Evolutionary conservation across 1,140 invertebrate species (phyloP).

Genomic region (Acromyrmex charruanus): DNA sequence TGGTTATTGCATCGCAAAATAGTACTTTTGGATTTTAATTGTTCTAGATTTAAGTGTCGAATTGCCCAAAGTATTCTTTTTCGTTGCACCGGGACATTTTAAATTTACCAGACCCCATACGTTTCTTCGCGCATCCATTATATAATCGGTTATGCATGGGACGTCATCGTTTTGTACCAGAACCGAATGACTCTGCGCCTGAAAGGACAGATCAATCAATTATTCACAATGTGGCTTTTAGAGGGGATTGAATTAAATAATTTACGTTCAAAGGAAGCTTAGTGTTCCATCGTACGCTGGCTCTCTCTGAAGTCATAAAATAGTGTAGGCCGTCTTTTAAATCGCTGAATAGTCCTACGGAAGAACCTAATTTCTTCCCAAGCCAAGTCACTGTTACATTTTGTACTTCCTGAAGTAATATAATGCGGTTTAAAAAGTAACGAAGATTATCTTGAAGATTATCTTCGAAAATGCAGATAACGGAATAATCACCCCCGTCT

Average conservation of each 20-base stretch:
- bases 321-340: constrained; percentile 77
- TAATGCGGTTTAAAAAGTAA: not conserved
- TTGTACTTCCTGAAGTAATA: not conserved
- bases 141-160: constrained; percentile 76
- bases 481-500: not conserved
- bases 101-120: constrained; percentile 73
- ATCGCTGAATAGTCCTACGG: constrained; percentile 73
- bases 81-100: constrained; percentile 51
- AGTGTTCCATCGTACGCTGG: constrained; percentile 78
- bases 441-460: not conserved
- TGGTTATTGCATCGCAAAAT: not conserved
- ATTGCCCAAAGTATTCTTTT: not conserved
- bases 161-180: constrained; percentile 72
- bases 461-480: not conserved
- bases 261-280: constrained; percentile 73
- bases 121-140: constrained; percentile 71
- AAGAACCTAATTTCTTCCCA: constrained; percentile 77
- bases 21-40: constrained; percentile 34
- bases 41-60: constrained; percentile 30
- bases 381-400: constrained; percentile 65
- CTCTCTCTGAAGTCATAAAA: constrained; percentile 76
- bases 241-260: constrained; percentile 21
- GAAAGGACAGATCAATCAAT: constrained; percentile 46
- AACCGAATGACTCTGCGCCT: constrained; percentile 72
- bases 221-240: constrained; percentile 18